phyloP scores from a whole-genome alignment of 2,888 invertebrate genomes.

The Spilarctia lutea region DNA sequence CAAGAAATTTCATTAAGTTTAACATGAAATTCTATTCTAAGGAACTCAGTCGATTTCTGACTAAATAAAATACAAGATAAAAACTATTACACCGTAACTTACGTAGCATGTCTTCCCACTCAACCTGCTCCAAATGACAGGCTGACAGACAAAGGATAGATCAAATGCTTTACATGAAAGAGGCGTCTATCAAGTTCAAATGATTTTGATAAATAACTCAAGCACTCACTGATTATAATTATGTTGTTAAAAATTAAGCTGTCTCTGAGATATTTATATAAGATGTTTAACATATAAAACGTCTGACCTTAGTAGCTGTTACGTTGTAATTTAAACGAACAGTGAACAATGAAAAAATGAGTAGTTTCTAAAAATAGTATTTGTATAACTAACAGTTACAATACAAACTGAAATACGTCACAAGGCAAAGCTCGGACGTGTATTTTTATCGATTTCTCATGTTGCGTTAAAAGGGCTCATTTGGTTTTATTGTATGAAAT shows the following conservation, averaged over 20 bases:
- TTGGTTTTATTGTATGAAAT: constrained; percentile 85
- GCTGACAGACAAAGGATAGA: neutral
- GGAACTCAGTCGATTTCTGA: no score
- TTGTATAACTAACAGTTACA: constrained; percentile 23
- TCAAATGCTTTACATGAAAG: neutral
- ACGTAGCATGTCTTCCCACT: neutral
- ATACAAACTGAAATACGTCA: constrained; percentile 36
- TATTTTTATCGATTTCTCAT: constrained; percentile 81
- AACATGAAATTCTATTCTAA: no score
- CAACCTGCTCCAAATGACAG: neutral
- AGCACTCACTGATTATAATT: neutral
- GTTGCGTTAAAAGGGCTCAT: constrained; percentile 85
- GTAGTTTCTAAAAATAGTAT: neutral
- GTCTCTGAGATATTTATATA: neutral
- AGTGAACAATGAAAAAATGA: neutral
- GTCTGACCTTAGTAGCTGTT: neutral
- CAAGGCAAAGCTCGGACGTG: constrained; percentile 52
- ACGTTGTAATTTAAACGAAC: neutral
- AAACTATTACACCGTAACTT: neutral
- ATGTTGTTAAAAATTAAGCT: neutral
- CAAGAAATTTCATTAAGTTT: no score
- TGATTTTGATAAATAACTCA: neutral
- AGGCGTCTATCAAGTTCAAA: neutral
- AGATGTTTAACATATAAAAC: neutral
- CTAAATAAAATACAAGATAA: no score